Percentiles rank a stretch among this genome's conserved stretches.
These are phyloP conservation scores for Symphodus melops DNA, from an alignment of 2,113 vertebrate genomes.

Conservation along the genomic window DNA sequence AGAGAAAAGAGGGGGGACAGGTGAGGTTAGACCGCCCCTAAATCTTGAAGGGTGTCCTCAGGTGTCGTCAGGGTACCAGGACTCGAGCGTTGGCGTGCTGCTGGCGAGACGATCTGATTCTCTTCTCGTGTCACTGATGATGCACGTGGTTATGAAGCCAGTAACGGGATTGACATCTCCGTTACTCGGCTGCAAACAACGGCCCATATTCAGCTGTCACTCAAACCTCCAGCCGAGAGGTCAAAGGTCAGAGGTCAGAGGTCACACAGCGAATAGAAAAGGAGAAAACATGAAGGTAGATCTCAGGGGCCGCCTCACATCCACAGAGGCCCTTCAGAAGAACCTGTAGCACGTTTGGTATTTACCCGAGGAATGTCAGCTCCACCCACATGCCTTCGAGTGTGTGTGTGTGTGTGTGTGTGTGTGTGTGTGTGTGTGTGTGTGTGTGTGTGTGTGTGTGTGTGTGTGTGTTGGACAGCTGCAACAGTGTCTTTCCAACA, in stretches of 20 bases:
- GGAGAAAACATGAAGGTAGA: neutral
- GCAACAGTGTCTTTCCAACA: too few relatives aligned
- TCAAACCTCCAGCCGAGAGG: neutral
- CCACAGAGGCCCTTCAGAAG: neutral
- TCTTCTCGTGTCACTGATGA: too few relatives aligned
- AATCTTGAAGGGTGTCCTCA: too few relatives aligned
- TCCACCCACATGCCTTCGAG: conserved; percentile 23
- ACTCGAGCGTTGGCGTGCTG: too few relatives aligned
- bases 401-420: neutral
- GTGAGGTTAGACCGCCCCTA: too few relatives aligned
- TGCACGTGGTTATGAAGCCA: too few relatives aligned
- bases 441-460: neutral
- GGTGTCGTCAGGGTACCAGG: too few relatives aligned
- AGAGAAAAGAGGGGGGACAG: neutral
- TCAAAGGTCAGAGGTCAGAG: neutral
- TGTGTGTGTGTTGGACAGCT: too few relatives aligned
- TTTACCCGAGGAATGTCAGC: conserved; percentile 25
- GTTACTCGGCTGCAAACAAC: too few relatives aligned
- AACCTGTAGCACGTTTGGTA: conserved; percentile 14
- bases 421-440: neutral
- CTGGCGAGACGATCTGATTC: too few relatives aligned
- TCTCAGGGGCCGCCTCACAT: neutral
- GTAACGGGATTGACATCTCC: too few relatives aligned
- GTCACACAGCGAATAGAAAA: neutral
- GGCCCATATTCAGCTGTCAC: neutral